phyloP scores from a whole-genome alignment of 2,113 vertebrate genomes.

The Anhinga anhinga region DNA sequence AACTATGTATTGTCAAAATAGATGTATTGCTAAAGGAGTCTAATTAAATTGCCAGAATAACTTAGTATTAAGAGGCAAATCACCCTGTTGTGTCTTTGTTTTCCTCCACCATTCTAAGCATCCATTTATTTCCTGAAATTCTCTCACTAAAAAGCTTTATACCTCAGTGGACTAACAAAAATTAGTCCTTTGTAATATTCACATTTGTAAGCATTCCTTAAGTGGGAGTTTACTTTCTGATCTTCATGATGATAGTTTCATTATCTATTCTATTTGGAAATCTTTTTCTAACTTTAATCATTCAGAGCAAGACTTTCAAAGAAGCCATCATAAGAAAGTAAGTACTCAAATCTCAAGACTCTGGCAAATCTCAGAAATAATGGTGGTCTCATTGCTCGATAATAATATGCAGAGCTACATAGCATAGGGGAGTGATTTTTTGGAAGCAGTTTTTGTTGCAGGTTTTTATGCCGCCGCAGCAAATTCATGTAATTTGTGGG shows the following conservation, averaged over 20 bases:
- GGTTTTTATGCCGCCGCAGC: background rate
- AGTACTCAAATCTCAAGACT: background rate
- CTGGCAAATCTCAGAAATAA: background rate
- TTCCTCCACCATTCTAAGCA: background rate
- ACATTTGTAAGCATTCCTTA: background rate
- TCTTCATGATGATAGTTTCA: background rate
- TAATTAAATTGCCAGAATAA: background rate
- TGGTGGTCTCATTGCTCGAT: background rate
- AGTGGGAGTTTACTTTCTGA: background rate
- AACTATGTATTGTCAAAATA: background rate
- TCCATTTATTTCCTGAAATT: background rate
- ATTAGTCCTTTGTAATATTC: background rate
- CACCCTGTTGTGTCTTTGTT: background rate
- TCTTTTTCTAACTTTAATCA: background rate
- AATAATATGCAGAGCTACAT: background rate
- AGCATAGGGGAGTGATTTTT: background rate
- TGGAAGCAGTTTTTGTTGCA: background rate
- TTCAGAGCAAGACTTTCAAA: background rate
- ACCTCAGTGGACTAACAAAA: background rate
- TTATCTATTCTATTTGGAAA: background rate
- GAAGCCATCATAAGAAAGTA: background rate
- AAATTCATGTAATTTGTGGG: background rate
- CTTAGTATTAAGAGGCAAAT: background rate
- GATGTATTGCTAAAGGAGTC: background rate
- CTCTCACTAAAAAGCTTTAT: background rate